Evolutionary conservation across 2,113 vertebrate genomes (phyloP), one percentile per base, ranked within the genome.

Genomic region (Oostethus manadensis): DNA sequence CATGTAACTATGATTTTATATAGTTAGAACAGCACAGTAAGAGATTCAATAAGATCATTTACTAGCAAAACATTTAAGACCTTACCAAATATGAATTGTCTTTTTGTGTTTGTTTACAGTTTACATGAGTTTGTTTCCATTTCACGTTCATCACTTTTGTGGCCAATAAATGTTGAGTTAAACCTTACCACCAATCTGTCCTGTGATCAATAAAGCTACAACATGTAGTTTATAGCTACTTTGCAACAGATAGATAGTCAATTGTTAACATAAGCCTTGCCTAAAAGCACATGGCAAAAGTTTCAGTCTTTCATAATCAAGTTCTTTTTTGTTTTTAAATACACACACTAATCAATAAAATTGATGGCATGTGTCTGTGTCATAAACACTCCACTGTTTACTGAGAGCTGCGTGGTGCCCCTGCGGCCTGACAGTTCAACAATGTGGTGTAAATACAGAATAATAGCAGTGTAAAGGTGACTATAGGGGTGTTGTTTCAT

Each of bases 351-450:
- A 54, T 21, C 38, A 22, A 15, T 33, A 59, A 78, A 79, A 78
- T 69, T 23, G 68, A 80, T 65, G 65, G 73, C 75, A 83, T 66
- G 50, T 62, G 76, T 77, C 77, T 73, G 63, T 45, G 70, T 70
- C 71, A 83, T 88, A 79, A 85, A 86, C 76, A 82, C 78, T 81
- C 69, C 70, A 87, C 75, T 66, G 71, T 70, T 55, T 65, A 58
- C 78, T 83, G 78, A 71, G 74, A 86, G 64, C 59, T 60, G n/a
- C n/a, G n/a, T n/a, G n/a, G n/a, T n/a, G n/a, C n/a, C n/a, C n/a
- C n/a, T n/a, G n/a, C n/a, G n/a, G n/a, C n/a, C n/a, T n/a, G n/a
- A n/a, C n/a, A n/a, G n/a, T n/a, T n/a, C n/a, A n/a, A n/a, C n/a
- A n/a, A n/a, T n/a, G n/a, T n/a, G n/a, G n/a, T n/a, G n/a, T n/a